phyloP scores from a whole-genome alignment of 2,113 vertebrate species.

The Chloropsis cyanopogon region DNA sequence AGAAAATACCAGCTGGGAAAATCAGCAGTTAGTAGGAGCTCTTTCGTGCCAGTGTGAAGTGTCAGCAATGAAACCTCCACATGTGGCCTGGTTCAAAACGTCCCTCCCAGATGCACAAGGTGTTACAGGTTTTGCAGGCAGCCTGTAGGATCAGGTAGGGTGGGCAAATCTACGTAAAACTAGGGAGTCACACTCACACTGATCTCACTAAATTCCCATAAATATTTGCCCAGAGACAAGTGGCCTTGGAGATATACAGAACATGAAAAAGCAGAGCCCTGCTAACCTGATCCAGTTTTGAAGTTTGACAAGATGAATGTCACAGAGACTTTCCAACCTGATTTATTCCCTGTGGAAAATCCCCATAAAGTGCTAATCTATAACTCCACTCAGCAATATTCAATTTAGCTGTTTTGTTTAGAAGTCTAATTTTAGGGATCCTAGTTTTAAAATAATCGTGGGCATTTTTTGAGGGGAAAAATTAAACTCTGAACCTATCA shows the following conservation, averaged over 20 bases:
- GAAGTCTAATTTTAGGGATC: not conserved
- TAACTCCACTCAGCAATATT: not conserved
- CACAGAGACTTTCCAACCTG: not conserved
- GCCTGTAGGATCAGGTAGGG: not conserved
- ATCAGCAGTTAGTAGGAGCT: not conserved
- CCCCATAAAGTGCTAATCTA: not conserved
- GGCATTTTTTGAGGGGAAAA: not conserved
- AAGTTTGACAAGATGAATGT: not conserved
- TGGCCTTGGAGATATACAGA: not conserved
- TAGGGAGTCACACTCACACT: accelerated
- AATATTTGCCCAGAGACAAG: not conserved
- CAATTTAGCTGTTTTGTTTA: not conserved
- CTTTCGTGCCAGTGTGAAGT: not conserved
- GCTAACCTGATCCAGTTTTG: not conserved
- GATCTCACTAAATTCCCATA: not conserved
- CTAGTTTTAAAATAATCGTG: not conserved
- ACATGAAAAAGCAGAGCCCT: not conserved
- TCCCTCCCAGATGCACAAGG: not conserved
- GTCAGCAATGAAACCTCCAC: not conserved
- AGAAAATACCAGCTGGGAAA: not conserved
- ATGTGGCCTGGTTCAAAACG: not conserved
- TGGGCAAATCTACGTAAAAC: not conserved
- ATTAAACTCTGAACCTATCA: not conserved
- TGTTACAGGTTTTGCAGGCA: not conserved
- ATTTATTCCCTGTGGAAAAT: not conserved